Conservation (phyloP, 2,888 invertebrate species). For the Mechanitis mazaeus region DNA sequence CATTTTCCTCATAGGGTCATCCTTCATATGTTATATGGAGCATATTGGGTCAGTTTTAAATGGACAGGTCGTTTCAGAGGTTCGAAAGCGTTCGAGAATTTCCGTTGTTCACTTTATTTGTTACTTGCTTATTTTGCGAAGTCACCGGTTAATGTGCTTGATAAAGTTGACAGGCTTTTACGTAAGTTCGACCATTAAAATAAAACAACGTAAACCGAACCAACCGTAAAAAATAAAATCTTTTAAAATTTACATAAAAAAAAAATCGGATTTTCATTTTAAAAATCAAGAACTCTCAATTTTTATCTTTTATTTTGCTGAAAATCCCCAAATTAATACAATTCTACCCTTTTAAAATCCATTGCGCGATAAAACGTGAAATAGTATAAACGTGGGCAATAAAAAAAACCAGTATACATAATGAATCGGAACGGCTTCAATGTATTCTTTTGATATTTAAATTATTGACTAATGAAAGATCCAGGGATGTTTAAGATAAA, state of each 20-base stretch:
- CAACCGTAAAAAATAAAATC: background rate
- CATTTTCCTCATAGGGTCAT: conserved; percentile 4
- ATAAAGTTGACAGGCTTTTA: conserved; percentile 9
- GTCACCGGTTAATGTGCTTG: conserved; percentile 27
- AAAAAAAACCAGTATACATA: conserved; percentile 38
- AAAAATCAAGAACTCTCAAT: conserved; percentile 3
- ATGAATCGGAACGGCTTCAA: conserved; percentile 44
- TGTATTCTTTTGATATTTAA: conserved; percentile 68
- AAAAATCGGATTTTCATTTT: conserved; percentile 5
- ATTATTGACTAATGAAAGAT: conserved; percentile 59
- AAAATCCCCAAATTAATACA: conserved; percentile 6
- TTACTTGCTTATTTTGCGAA: conserved; percentile 18
- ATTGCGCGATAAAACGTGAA: conserved; percentile 23
- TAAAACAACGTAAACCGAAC: background rate
- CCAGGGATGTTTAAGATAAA: conserved; percentile 33
- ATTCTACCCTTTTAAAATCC: conserved; percentile 12
- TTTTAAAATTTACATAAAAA: conserved; percentile 6
- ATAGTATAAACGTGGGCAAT: conserved; percentile 26
- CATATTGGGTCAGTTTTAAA: conserved; percentile 12
- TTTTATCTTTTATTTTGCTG: conserved; percentile 4
- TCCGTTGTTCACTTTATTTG: conserved; percentile 27
- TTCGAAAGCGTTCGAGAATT: conserved; percentile 9
- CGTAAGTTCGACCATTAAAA: conserved; percentile 1
- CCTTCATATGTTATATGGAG: background rate
- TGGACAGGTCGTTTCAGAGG: conserved; percentile 12